Percentiles rank a stretch among this genome's conserved stretches.
phyloP scores from a whole-genome alignment of 1,140 invertebrate genomes.

The Uloborus diversus region DNA sequence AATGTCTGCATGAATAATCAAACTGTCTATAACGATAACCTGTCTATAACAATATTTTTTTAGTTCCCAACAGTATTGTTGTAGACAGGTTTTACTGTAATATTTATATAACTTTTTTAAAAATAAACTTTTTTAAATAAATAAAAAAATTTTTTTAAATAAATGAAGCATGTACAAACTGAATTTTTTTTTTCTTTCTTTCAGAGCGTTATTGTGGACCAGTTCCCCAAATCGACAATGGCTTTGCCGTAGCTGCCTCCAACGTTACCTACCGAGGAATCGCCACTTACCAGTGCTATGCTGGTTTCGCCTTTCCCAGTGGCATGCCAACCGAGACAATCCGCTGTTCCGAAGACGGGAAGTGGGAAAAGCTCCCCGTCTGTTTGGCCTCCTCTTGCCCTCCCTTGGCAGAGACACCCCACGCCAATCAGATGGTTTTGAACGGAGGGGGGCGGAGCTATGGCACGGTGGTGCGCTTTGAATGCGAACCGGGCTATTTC shows the following conservation, averaged over 20 bases:
- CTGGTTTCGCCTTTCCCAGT: conserved; percentile 92
- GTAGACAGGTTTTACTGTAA: no score
- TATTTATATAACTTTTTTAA: no score
- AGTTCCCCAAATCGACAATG: conserved; percentile 96
- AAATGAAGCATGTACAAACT: no score
- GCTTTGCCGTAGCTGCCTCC: conserved; percentile 92
- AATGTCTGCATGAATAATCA: no score
- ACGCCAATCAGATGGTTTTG: conserved; percentile 87
- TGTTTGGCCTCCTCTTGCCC: conserved; percentile 93
- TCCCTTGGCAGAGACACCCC: conserved; percentile 84
- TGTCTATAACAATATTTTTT: no score
- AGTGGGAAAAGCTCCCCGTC: conserved; percentile 90
- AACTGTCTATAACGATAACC: no score
- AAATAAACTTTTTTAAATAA: no score
- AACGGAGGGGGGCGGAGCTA: conserved; percentile 94
- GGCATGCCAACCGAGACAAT: conserved; percentile 88
- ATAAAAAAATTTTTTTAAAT: no score
- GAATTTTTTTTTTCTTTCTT: no score
- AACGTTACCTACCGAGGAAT: conserved; percentile 93
- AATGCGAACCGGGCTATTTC: conserved; percentile 92
- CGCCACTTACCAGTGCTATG: conserved; percentile 95
- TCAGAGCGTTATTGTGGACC: conserved; percentile 95
- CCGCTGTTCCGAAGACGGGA: conserved; percentile 84
- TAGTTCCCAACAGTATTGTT: no score
- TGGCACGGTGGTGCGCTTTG: conserved; percentile 92